These are phyloP conservation scores for Eupeodes luniger DNA, from an alignment of 2,888 invertebrate species.

Conservation along the genomic window DNA sequence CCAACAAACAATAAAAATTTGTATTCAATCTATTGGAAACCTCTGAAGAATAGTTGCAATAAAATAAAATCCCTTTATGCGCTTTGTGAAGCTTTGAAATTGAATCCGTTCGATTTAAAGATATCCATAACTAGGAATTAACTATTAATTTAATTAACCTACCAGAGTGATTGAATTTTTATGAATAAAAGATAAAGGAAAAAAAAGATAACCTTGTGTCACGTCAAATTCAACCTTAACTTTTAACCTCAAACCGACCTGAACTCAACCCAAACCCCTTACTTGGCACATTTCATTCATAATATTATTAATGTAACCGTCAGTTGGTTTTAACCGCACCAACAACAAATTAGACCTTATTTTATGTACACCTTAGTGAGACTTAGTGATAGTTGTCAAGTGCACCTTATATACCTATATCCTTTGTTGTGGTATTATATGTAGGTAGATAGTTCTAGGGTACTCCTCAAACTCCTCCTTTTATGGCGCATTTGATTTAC, in stretches of 20 bases:
- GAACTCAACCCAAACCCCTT: background rate
- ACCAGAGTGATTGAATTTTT: background rate
- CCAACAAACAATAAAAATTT: no score
- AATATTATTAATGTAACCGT: slow-evolving; percentile 8
- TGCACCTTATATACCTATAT: background rate
- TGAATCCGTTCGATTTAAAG: no score
- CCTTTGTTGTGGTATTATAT: background rate
- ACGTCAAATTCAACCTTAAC: background rate
- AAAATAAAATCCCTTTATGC: no score
- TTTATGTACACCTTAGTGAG: background rate
- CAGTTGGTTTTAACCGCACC: background rate
- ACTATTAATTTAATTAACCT: no score
- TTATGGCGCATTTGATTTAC: slow-evolving; percentile 35
- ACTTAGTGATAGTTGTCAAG: slow-evolving; percentile 12
- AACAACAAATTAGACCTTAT: slow-evolving; percentile 2
- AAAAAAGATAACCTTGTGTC: background rate
- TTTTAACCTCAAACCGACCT: background rate
- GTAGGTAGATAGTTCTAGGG: background rate
- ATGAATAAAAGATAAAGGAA: background rate
- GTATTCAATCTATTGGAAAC: no score
- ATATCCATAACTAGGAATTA: no score
- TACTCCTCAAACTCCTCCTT: slow-evolving; percentile 9
- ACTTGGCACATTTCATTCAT: background rate
- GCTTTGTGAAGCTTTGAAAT: no score
- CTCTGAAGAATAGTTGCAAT: no score